A percentile compares a stretch with the other conserved stretches of the same genome.
These are phyloP conservation scores for Camponotus vicinus DNA, from an alignment of 1,140 invertebrate genomes.

Conservation along the genomic window DNA sequence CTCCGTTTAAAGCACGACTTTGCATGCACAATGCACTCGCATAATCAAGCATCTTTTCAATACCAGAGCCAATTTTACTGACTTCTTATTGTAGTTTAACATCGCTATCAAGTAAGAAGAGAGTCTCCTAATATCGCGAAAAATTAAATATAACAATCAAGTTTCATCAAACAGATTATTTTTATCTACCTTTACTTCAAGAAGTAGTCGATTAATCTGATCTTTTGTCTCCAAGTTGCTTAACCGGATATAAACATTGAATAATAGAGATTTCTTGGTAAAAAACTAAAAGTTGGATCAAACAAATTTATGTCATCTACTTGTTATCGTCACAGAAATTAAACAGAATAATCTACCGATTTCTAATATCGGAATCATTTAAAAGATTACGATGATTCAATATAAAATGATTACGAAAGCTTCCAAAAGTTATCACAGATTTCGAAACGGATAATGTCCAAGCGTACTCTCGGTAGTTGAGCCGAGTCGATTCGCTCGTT, in stretches of 20 bases:
- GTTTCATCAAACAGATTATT: neutral
- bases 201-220: neutral
- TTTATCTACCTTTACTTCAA: neutral
- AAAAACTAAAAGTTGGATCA: neutral
- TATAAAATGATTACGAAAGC: too few relatives aligned
- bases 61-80: neutral
- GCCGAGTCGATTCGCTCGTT: constrained; percentile 17
- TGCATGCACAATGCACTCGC: constrained; percentile 20
- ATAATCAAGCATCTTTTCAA: constrained; percentile 28
- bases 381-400: neutral
- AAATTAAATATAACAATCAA: neutral
- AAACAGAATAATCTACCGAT: too few relatives aligned
- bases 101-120: neutral
- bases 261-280: neutral
- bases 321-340: constrained; percentile 11
- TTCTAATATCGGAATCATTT: neutral
- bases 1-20: constrained; percentile 4
- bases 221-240: neutral
- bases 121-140: neutral
- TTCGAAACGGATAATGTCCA: neutral
- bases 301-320: neutral
- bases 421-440: neutral
- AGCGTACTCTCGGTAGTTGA: constrained; percentile 2
- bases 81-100: neutral
- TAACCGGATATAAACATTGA: neutral